Percentiles rank a stretch among this genome's conserved stretches.
These are phyloP conservation scores for Phymastichus coffea DNA, from an alignment of 1,140 invertebrate species.

Conservation along the genomic window DNA sequence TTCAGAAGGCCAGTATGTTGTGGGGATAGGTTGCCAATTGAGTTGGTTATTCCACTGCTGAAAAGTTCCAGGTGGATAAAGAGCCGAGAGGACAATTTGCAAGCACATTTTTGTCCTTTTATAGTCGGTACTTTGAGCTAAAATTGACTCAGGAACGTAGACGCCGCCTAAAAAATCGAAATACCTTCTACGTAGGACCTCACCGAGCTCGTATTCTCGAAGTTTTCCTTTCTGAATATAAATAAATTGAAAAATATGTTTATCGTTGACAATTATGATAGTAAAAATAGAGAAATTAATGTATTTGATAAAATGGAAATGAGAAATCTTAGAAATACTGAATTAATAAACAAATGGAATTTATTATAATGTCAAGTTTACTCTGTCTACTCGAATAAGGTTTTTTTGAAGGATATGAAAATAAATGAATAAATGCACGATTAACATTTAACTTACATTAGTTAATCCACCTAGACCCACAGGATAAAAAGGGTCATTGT, in stretches of 20 bases:
- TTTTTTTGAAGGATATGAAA: too few relatives aligned
- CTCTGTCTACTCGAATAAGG: too few relatives aligned
- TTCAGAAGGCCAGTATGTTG: conserved; percentile 11
- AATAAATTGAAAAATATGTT: too few relatives aligned
- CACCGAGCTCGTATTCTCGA: conserved; percentile 53
- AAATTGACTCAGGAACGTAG: conserved; percentile 51
- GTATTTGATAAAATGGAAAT: too few relatives aligned
- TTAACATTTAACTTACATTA: conserved; percentile 69
- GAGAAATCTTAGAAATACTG: too few relatives aligned
- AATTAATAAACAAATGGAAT: too few relatives aligned
- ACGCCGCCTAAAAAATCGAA: conserved; percentile 47
- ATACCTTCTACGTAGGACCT: conserved; percentile 49
- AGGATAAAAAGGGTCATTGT: conserved; percentile 63
- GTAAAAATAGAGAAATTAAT: too few relatives aligned
- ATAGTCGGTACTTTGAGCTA: conserved; percentile 60
- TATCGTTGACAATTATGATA: too few relatives aligned
- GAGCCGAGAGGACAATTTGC: conserved; percentile 43
- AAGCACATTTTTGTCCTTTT: conserved; percentile 60
- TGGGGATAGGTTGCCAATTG: conserved; percentile 50
- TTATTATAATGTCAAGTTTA: too few relatives aligned
- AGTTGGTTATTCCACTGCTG: conserved; percentile 42
- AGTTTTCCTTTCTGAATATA: conserved; percentile 49
- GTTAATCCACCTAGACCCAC: conserved; percentile 73
- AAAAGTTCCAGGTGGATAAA: conserved; percentile 43
- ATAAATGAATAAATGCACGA: too few relatives aligned